Percentiles rank a stretch among this genome's conserved stretches.
Conservation (phyloP, 2,888 invertebrate genomes). For the Rotaria socialis region DNA sequence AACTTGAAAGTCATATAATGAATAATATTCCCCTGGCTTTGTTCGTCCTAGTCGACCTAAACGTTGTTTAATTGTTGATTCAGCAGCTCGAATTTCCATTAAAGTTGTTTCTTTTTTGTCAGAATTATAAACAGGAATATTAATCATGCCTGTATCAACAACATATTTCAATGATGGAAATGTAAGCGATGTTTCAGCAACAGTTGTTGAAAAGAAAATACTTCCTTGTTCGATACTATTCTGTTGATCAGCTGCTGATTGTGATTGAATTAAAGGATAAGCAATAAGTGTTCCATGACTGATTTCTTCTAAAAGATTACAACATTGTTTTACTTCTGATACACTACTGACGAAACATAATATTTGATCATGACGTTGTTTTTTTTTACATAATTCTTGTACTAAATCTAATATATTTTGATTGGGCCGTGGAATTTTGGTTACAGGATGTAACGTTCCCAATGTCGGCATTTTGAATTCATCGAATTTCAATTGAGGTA, state of each 20-base stretch:
- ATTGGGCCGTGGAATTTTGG: not conserved
- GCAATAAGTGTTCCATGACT: not conserved
- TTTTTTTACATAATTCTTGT: slow-evolving; percentile 5
- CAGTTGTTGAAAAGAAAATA: slow-evolving; percentile 15
- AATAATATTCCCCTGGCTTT: slow-evolving; percentile 8
- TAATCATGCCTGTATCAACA: not conserved
- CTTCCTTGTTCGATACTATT: not conserved
- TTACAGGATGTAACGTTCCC: not conserved
- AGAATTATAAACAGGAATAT: not conserved
- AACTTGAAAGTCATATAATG: slow-evolving; percentile 6
- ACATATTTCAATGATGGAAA: slow-evolving; percentile 28
- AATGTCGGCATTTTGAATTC: not conserved
- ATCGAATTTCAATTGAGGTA: not conserved
- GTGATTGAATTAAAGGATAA: not conserved
- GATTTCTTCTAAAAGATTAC: not conserved
- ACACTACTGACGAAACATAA: slow-evolving; percentile 11
- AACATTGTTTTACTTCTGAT: not conserved
- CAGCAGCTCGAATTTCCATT: not conserved
- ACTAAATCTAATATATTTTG: not conserved
- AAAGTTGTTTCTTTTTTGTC: not conserved
- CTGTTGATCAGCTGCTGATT: not conserved
- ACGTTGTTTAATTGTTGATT: not conserved
- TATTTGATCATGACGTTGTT: slow-evolving; percentile 3
- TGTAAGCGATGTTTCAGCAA: slow-evolving; percentile 12
- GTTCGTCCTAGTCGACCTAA: not conserved